Percentiles rank a stretch among this genome's conserved stretches.
phyloP scores from a whole-genome alignment of 35 echinoderm and acorn worm species.

The Amphiura filiformis region DNA sequence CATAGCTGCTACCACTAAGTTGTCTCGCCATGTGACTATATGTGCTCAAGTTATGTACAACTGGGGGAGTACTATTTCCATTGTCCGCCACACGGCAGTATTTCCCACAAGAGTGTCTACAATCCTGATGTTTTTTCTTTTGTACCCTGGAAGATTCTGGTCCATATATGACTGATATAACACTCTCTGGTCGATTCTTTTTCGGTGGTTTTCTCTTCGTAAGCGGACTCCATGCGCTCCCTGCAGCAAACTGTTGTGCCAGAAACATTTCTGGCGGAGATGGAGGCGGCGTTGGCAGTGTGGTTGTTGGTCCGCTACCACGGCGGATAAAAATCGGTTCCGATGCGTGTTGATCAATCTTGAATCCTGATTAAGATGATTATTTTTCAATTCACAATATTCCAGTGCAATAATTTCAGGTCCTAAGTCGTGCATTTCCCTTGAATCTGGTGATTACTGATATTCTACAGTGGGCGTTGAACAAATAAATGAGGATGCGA shows the following conservation, averaged over 20 bases:
- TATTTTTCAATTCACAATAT: conserved; percentile 1
- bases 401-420: not conserved
- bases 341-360: not conserved
- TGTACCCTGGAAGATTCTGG: conserved; percentile 6
- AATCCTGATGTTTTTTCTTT: conserved; percentile 1
- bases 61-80: not conserved
- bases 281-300: not conserved
- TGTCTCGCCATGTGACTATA: not conserved
- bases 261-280: conserved; percentile 9
- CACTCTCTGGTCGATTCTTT: conserved; percentile 1
- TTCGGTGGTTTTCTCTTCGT: not conserved
- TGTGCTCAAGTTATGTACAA: not conserved
- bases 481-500: not conserved
- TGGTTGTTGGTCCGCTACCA: not conserved
- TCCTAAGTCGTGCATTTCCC: not conserved
- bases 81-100: conserved; percentile 8
- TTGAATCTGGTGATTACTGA: not conserved
- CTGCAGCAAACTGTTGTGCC: not conserved
- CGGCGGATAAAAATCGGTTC: not conserved
- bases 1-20: not conserved
- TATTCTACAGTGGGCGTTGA: not conserved
- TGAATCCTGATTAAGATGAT: not conserved
- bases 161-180: conserved; percentile 1
- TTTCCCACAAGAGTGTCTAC: not conserved
- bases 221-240: not conserved